Evolutionary conservation across 2,888 invertebrate species (phyloP).

Genomic region (Dryobota labecula): DNA sequence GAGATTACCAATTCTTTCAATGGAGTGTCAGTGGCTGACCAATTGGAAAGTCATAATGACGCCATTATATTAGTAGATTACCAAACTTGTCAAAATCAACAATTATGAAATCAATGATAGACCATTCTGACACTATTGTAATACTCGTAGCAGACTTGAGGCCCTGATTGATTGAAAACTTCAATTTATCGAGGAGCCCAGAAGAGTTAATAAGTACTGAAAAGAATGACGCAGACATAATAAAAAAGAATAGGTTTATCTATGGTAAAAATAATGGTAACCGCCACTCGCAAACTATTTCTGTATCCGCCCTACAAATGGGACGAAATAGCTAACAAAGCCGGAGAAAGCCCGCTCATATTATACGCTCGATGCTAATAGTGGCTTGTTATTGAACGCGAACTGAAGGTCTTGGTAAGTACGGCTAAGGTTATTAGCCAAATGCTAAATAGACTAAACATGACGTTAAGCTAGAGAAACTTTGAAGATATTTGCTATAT

Average conservation of each 20-base stretch:
- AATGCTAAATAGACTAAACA: slow-evolving; percentile 44
- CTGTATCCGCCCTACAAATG: slow-evolving; percentile 40
- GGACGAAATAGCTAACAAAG: slow-evolving; percentile 50
- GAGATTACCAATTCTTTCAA: too few relatives aligned
- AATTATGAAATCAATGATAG: too few relatives aligned
- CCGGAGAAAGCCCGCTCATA: slow-evolving; percentile 55
- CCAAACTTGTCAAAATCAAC: too few relatives aligned
- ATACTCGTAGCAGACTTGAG: too few relatives aligned
- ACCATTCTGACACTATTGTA: too few relatives aligned
- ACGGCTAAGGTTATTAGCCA: slow-evolving; percentile 43
- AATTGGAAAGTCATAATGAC: too few relatives aligned
- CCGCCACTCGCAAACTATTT: slow-evolving; percentile 18
- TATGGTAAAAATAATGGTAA: neutral
- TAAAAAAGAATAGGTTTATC: neutral
- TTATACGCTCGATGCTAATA: slow-evolving; percentile 49
- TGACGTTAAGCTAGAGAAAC: slow-evolving; percentile 37
- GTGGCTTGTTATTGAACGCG: slow-evolving; percentile 36
- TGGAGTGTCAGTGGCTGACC: too few relatives aligned
- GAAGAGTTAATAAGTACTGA: neutral
- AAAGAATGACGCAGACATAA: slow-evolving; percentile 1
- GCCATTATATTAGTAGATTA: too few relatives aligned
- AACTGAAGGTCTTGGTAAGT: slow-evolving; percentile 24
- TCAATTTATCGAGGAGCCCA: neutral
- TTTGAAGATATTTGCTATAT: slow-evolving; percentile 1
- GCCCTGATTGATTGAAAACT: too few relatives aligned